Percentiles rank a stretch among this genome's conserved stretches.
Evolutionary conservation across 2,113 vertebrate genomes (phyloP).

Genomic region (Tauraco erythrolophus): DNA sequence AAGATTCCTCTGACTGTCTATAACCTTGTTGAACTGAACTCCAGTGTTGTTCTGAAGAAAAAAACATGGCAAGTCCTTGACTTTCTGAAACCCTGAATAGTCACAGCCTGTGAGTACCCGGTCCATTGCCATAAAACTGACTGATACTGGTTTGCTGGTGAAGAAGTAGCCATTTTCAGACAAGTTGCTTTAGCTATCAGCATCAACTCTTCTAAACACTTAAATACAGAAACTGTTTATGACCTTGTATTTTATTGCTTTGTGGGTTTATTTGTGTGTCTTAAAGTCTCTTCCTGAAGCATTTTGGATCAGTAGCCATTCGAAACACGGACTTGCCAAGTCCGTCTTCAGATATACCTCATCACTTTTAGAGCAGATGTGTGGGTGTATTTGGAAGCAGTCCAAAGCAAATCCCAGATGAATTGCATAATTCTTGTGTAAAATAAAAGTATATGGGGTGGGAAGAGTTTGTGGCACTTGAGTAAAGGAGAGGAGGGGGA

Average conservation of each 20-base stretch:
- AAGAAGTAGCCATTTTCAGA: background rate
- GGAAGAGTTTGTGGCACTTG: background rate
- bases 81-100: background rate
- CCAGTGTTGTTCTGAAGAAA: background rate
- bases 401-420: slow-evolving; percentile 45
- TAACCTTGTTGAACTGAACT: background rate
- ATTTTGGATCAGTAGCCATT: background rate
- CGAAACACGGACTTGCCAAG: background rate
- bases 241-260: background rate
- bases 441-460: slow-evolving; percentile 32
- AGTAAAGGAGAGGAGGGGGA: background rate
- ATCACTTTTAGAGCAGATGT: background rate
- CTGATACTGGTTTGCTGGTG: accelerated
- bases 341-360: background rate
- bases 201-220: background rate
- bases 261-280: background rate
- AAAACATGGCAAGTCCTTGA: background rate
- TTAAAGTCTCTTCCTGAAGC: background rate
- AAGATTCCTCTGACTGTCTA: background rate
- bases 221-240: background rate
- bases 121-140: background rate
- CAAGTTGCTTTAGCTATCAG: background rate
- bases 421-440: slow-evolving; percentile 13
- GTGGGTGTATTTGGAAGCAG: slow-evolving; percentile 45
- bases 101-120: background rate